Base-by-base conservation (phyloP, 2,888 invertebrate genomes). In the Mesorhabditis spiculigera region DNA sequence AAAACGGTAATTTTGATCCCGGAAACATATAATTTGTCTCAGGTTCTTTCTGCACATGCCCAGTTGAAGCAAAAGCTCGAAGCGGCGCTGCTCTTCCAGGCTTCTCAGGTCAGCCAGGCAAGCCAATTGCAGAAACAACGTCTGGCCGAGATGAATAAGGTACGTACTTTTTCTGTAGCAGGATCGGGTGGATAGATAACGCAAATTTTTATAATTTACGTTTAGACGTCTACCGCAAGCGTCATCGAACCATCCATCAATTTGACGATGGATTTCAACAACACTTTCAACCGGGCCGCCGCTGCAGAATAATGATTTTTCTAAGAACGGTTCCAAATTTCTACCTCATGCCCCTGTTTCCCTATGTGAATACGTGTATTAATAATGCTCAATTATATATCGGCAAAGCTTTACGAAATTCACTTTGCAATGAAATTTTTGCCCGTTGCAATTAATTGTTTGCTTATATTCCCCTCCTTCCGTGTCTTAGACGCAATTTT, bases 1-100 rank as follows among this genome's bases (percentile, higher is more conserved):
- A 76, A 78, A 65, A 68, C 61, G 72, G 82, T 83, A 8, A 68
- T 3, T 65, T 41, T 43, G 13, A 65, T 28, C 13, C 6, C 3
- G 10, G 8, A 43, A 43, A 13, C 13, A 5, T 13, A 43, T 10
- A 43, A 10, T 65, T 10, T 65, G 10, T 16, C 65, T 50, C 50
- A 76, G 75, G 68, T 96, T 81, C 93, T 96, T 92, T 90, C 91
- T 43, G 92, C 92, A 82, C 92, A 92, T 0, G 89, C 91, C 0
- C 92, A 93, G 70, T 88, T 95, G 70, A 91, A 93, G 75, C 90
- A 89, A 67, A 92, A 92, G 86, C 87, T 97, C 68, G 95, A 95
- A 87, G 90, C 90, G 69, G 95, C 95, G 0, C 91, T 96, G 66
- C 66, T 74, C 5, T 70, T 79, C 50, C 77, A 77, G 68, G 72